Evolutionary conservation across 2,888 invertebrate genomes (phyloP), one percentile per base, ranked within the genome.

Genomic region (Aleiodes alternator): DNA sequence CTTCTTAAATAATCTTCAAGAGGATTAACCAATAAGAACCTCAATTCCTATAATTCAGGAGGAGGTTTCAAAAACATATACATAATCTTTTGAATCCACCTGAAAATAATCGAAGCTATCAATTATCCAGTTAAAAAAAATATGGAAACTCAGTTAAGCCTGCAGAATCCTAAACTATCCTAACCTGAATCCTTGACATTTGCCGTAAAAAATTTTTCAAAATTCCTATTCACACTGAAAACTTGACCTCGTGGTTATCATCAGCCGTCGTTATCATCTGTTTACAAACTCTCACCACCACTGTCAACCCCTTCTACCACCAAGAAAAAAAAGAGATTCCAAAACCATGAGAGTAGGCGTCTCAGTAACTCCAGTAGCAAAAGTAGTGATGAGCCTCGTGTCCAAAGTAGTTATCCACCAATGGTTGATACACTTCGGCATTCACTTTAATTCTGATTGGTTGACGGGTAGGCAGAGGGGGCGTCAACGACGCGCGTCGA

Each of bases 401-500:
- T 68, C 34, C 31, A 68, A 51, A 51, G 50, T 68, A 6, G 50
- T 68, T 50, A 68, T 31, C 68, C 43, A 71, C 75, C 75, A 75
- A 75, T 75, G 50, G 56, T 64, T 48, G 66, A 48, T 61, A 31
- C 34, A 50, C 50, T 38, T 56, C 51, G 66, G 57, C 38, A 57
- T 51, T 57, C 23, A 51, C 16, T 68, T 61, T 16, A 51, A 38
- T 69, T 14, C 38, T 72, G 69, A 76, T 76, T 76, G 50, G 76
- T 59, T 59, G 59, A 51, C n/a, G 11, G 23, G 50, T 43, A 50
- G 8, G 12, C 43, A 9, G 43, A 38, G 76, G 57, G 69, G 76
- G 76, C 72, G 69, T 72, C 53, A 38, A 59, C 72, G 51, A 50
- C 59, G 72, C 72, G 76, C 72, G 57, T 68, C 76, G 38, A 38